Evolutionary conservation across 2,888 invertebrate genomes (phyloP).

Genomic region (Didymodactylos carnosus): DNA sequence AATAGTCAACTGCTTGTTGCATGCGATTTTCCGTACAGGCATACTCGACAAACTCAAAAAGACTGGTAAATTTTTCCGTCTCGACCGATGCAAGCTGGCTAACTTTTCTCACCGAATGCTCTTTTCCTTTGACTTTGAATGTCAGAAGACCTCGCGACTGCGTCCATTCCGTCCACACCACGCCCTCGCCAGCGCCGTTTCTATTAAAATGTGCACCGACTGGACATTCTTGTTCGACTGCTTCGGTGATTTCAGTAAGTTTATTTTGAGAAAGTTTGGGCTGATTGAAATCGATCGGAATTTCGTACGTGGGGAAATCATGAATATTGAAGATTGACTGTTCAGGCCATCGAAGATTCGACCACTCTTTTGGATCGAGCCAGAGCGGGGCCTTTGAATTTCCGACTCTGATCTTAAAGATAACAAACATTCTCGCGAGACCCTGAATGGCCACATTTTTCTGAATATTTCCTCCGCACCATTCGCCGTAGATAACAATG

Average conservation of each 20-base stretch:
- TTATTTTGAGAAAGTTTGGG: background rate
- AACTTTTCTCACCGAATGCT: background rate
- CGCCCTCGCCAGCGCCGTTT: background rate
- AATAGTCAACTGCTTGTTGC: background rate
- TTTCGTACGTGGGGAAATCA: background rate
- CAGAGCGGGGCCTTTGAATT: background rate
- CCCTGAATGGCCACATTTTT: background rate
- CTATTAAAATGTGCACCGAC: background rate
- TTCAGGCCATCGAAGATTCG: background rate
- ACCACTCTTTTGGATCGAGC: background rate
- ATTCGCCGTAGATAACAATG: background rate
- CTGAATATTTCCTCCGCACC: background rate
- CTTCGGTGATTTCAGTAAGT: background rate
- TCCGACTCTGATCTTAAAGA: background rate
- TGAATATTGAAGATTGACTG: background rate
- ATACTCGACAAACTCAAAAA: background rate
- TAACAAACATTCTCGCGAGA: background rate
- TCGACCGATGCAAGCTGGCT: background rate
- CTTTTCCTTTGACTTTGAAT: background rate
- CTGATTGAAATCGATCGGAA: background rate
- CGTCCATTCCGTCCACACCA: background rate
- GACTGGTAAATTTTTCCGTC: background rate
- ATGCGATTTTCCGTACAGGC: background rate
- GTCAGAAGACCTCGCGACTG: background rate
- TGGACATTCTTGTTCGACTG: background rate